Evolutionary conservation across 2,888 invertebrate genomes (phyloP).

Genomic region (Hololepta plana): DNA sequence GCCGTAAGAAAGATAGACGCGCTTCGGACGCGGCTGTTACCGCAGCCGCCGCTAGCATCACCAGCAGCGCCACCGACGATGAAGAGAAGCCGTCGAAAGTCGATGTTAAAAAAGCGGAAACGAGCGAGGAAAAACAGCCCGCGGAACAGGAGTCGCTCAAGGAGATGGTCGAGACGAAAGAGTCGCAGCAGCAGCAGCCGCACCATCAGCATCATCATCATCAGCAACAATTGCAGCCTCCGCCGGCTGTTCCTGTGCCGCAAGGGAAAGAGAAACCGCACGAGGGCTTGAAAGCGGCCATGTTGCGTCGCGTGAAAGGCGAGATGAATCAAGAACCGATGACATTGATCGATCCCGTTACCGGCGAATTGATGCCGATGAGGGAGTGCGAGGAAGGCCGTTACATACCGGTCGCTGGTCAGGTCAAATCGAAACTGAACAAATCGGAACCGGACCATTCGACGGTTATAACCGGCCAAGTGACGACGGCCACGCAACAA

Average conservation of each 20-base stretch:
- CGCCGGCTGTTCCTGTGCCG: constrained; percentile 9
- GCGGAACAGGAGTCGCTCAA: constrained; percentile 8
- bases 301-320: constrained; percentile 24
- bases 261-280: constrained; percentile 17
- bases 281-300: constrained; percentile 24
- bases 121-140: constrained; percentile 3
- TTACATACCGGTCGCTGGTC: constrained; percentile 36
- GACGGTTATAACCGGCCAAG: constrained; percentile 3
- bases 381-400: constrained; percentile 52
- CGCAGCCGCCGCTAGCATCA: no score
- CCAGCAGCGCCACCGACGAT: constrained; percentile 27
- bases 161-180: constrained; percentile 9
- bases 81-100: constrained; percentile 16
- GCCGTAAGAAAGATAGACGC: constrained; percentile 43
- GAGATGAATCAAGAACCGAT: constrained; percentile 35
- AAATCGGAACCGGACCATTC: constrained; percentile 13
- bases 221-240: not conserved
- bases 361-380: constrained; percentile 51
- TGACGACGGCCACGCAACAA: constrained; percentile 10
- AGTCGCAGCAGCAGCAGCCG: no score
- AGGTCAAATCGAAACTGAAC: constrained; percentile 10
- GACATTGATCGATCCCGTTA: constrained; percentile 55
- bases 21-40: constrained; percentile 48
- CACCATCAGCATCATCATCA: not conserved
- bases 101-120: constrained; percentile 13